Base-by-base conservation (phyloP, 1,140 invertebrate species). In the Diorhabda sublineata region DNA sequence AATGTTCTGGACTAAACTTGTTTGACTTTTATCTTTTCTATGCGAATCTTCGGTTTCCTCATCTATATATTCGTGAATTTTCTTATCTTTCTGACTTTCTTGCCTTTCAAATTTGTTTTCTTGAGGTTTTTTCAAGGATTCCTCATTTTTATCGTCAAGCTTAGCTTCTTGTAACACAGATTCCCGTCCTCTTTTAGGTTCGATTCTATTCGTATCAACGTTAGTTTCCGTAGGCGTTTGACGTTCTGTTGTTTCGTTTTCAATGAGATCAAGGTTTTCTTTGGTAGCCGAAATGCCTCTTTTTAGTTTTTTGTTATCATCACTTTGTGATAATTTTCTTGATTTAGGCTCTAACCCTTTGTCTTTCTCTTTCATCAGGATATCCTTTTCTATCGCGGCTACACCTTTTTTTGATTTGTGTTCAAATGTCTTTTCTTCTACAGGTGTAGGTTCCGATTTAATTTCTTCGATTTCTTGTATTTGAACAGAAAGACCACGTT, bases 1-100 rank as follows among this genome's bases (percentile, higher is more conserved):
- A 72, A 91, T 89, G 79, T 91, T 88, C 70, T 88, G 87, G 72
- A 91, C 82, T 73, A 89, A 86, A 78, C 86, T 88, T 77, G 89
- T 84, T 78, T 91, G 88, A 74, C 85, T 85, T 79, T 88, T 85
- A 71, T 88, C 87, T 71, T 88, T 83, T 76, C 83, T 85, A 41
- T 91, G 82, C 59, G 91, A 81, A 67, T 84, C 85, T 78, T 88
- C 87, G 69, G 90, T 81, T 47, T 85, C 83, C 56, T 85, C 84
- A 75, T 89, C 87, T 7, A 45, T 11, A 44, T 67, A 57, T 66
- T 85, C 85, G 57, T 78, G 77, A 6, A 71, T 71, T 61, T 59
- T 73, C 44, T 67, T 64, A 62, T 69, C 77, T 67, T 66, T 76
- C 75, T 80, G 67, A 71, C 73, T 69, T 70, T 79, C 73, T 71